Percentiles rank a stretch among this genome's conserved stretches.
Conservation (phyloP, 2,113 vertebrate genomes). For the Fulica atra region DNA sequence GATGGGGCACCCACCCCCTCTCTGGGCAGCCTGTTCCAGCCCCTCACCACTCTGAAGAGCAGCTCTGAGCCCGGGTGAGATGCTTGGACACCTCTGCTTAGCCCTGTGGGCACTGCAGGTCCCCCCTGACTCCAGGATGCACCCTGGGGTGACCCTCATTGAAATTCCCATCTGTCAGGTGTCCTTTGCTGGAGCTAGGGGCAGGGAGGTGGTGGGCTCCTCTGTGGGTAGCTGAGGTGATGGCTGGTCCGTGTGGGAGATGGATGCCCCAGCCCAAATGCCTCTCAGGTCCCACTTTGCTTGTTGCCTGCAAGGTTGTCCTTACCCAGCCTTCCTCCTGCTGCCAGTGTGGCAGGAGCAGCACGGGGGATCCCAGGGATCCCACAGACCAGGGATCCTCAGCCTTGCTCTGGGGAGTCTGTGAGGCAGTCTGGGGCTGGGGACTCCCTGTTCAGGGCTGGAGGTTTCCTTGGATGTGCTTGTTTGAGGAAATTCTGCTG, state of each 20-base stretch:
- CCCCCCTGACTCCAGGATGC: not conserved
- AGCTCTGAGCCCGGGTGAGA: not conserved
- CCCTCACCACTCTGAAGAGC: not conserved
- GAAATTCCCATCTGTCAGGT: accelerated
- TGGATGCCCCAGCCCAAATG: not conserved
- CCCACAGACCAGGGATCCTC: accelerated
- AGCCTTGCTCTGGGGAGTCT: not conserved
- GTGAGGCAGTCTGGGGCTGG: not conserved
- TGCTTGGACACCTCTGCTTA: not conserved
- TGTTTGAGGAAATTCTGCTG: not conserved
- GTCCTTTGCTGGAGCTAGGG: not conserved
- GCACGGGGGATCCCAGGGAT: not conserved
- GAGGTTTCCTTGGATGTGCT: not conserved
- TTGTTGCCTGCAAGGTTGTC: not conserved
- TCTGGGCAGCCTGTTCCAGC: too few relatives aligned
- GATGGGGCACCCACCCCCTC: too few relatives aligned
- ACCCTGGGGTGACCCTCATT: not conserved
- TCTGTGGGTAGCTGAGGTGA: not conserved
- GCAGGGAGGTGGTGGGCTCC: not conserved
- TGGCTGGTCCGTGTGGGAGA: accelerated
- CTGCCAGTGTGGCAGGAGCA: not conserved
- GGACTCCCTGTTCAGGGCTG: accelerated
- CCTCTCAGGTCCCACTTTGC: not conserved
- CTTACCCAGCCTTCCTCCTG: accelerated
- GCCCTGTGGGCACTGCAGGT: not conserved